These are phyloP conservation scores for Conchocele bisecta DNA, from an alignment of 2,888 invertebrate species.

Conservation along the genomic window DNA sequence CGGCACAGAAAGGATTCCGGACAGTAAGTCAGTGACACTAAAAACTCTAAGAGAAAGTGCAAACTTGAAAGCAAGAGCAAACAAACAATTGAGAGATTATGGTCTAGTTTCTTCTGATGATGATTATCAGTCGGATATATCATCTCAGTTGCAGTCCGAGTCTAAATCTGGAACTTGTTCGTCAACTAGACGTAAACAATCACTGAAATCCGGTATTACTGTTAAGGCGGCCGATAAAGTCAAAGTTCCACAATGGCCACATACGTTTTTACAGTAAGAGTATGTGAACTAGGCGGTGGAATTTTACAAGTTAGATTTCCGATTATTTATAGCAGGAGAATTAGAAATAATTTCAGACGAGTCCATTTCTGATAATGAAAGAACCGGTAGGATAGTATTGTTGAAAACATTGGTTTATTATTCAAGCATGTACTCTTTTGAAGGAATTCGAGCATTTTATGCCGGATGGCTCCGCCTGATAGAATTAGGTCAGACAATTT, in stretches of 20 bases:
- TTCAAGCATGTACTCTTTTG: neutral
- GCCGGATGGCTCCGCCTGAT: slow-evolving; percentile 6
- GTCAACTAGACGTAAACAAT: too few relatives aligned
- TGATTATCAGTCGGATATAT: too few relatives aligned
- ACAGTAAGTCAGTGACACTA: too few relatives aligned
- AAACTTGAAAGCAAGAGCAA: too few relatives aligned
- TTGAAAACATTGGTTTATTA: slow-evolving; percentile 1
- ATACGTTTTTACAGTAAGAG: neutral
- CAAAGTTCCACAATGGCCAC: neutral
- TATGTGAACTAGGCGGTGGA: neutral
- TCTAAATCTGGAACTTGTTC: too few relatives aligned
- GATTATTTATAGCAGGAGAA: neutral
- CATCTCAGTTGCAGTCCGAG: too few relatives aligned
- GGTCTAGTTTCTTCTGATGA: too few relatives aligned
- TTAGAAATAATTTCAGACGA: neutral
- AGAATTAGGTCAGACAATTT: neutral
- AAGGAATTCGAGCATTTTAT: neutral
- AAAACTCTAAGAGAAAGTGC: too few relatives aligned
- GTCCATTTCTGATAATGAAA: neutral
- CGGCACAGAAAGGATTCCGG: too few relatives aligned
- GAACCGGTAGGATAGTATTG: neutral
- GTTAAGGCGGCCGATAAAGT: neutral
- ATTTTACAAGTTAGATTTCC: neutral
- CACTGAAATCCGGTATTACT: too few relatives aligned
- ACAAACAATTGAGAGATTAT: too few relatives aligned